phyloP scores from a whole-genome alignment of 2,888 invertebrate genomes.

The Frankliniella intonsa region DNA sequence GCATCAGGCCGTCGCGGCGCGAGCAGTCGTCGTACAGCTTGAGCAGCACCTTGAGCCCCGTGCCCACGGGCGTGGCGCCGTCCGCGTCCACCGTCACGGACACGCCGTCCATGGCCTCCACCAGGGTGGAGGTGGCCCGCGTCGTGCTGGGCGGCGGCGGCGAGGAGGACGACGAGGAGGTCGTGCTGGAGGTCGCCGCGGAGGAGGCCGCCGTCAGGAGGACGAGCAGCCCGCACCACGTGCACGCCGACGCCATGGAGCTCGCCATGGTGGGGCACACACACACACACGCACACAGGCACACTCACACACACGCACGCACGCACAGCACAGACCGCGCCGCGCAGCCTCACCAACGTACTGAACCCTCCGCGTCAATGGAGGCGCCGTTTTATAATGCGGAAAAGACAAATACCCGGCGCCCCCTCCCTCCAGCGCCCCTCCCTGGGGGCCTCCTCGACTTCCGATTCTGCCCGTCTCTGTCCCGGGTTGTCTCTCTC shows the following conservation, averaged over 20 bases:
- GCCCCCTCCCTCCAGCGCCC: not conserved
- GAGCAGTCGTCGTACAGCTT: constrained; percentile 71
- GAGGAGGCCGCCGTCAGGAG: not conserved
- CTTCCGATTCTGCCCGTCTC: not conserved
- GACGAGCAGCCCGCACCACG: not conserved
- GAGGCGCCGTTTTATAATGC: constrained; percentile 18
- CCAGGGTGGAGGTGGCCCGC: not conserved
- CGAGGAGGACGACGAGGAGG: not conserved
- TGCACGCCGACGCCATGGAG: not conserved
- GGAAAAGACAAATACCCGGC: constrained; percentile 16
- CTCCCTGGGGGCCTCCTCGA: not conserved
- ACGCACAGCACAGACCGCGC: not conserved
- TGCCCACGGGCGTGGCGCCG: constrained; percentile 52
- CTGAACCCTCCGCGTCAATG: constrained; percentile 12
- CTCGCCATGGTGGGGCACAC: not conserved
- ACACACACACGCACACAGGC: not conserved
- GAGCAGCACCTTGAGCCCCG: constrained; percentile 38
- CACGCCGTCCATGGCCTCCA: constrained; percentile 29
- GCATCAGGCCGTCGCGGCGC: constrained; percentile 58
- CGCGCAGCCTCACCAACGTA: not conserved
- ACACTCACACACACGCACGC: not conserved
- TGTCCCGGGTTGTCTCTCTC: not conserved
- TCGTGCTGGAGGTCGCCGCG: not conserved
- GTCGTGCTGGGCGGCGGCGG: not conserved
- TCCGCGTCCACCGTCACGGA: constrained; percentile 44